Conservation (phyloP, 1,140 invertebrate species). For the Saccostrea glomerata region DNA sequence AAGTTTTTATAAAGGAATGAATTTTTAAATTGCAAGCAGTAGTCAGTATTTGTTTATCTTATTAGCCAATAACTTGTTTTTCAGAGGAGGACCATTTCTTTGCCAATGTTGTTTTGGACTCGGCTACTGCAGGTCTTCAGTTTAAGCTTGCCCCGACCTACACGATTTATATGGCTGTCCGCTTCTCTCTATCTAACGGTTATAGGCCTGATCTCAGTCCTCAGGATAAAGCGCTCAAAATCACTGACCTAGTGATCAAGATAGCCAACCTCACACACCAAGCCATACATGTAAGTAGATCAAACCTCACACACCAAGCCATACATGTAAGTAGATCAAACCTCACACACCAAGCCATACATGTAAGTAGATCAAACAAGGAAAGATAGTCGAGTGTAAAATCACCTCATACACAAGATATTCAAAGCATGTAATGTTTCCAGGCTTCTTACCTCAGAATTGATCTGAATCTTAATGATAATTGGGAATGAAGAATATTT, state of each 20-base stretch:
- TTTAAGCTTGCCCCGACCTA: slow-evolving; percentile 94
- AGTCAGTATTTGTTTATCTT: neutral
- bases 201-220: slow-evolving; percentile 94
- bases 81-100: slow-evolving; percentile 92
- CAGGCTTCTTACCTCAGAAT: too few species aligned
- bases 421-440: too few species aligned
- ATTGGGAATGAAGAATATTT: too few species aligned
- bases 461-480: too few species aligned
- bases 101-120: slow-evolving; percentile 90
- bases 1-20: too few species aligned
- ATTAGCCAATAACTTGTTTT: slow-evolving; percentile 44
- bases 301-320: slow-evolving; percentile 89
- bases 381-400: too few species aligned
- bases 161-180: slow-evolving; percentile 94
- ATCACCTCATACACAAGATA: too few species aligned
- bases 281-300: slow-evolving; percentile 84
- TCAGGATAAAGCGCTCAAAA: slow-evolving; percentile 92
- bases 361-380: slow-evolving; percentile 76
- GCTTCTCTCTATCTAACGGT: slow-evolving; percentile 94
- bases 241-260: slow-evolving; percentile 93
- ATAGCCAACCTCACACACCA: slow-evolving; percentile 92
- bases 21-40: too few species aligned
- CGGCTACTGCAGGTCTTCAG: slow-evolving; percentile 83
- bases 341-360: slow-evolving; percentile 90
- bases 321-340: slow-evolving; percentile 93